Evolutionary conservation across 2,797 vertebrate genomes (phyloP), one percentile per base, ranked within the genome.

Genomic region (Octomys mimax): DNA sequence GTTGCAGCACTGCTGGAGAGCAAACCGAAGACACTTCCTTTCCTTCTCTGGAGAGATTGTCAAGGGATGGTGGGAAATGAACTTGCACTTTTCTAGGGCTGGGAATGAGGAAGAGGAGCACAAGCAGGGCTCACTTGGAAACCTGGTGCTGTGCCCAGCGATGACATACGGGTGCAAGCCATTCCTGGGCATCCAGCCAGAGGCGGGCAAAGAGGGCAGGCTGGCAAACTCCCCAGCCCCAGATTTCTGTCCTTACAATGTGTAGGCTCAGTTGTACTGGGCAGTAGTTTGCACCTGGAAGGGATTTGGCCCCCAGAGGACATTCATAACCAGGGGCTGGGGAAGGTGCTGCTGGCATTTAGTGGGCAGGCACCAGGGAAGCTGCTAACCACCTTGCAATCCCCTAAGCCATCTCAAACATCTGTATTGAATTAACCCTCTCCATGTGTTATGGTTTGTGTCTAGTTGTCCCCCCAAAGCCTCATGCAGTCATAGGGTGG

Each of bases 1-100:
- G 89, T 95, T 97, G 68, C 93, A 93, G 73, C 46, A 59, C 83
- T 54, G 54, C 46, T 95, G 89, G 84, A 96, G 92, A 49, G 89
- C 78, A 80, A 70, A 90, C 33, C 75, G 39, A 85, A 84, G 73
- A 92, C 89, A 46, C 71, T n/a, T 24, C 79, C 36, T 62, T 87
- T 89, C n/a, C 70, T 89, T 83, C 84, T 89, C 57, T 87, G 22
- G 36, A 93, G 92, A 93, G 70, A 13, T 42, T 16, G 18, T 66
- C 64, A 46, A 0, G 0, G 62, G 31, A 14, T 21, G 19, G 22
- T 10, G 80, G 61, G 91, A 91, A 83, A 91, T 71, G n/a, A 68
- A 61, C 52, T 82, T 83, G 87, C 87, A 78, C 46, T 94, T 92
- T 79, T 82, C 71, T 85, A 79, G 61, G 36, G 42, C 64, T 49